Base-by-base conservation (phyloP, 35 echinoderm and acorn worm species). In the Ophiothrix spiculata region DNA sequence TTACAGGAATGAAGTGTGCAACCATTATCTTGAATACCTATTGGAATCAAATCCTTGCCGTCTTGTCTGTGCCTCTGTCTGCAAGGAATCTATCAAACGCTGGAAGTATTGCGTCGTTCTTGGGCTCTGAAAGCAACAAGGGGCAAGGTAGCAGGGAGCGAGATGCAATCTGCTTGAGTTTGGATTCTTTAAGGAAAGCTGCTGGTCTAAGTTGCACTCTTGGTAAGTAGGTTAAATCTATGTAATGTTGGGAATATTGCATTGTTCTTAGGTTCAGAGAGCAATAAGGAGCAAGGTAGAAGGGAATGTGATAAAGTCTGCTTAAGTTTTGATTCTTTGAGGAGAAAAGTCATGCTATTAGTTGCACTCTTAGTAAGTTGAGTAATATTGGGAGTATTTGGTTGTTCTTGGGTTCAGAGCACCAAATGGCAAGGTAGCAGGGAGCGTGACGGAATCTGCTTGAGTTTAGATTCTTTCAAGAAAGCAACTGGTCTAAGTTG, bases 141-240 rank as follows among this genome's bases (percentile, higher is more conserved):
- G 96, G 94, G 32, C 87, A 87, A 80, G 92, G 77, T 73, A 78
- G 77, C 35, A 75, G 87, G 77, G 92, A 94, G 39, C 38, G 87
- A 19, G 96, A 99, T 56, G 89, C 90, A 12, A 88, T 99, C 79
- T 94, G 88, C 40, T 90, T 99, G 6, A 94, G 96, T 77, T 79
- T 99, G 33, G 96, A 99, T 89, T 92, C 87, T 33, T 63, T 99
- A 1, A 39, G 96, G 28, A 94, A 94, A 77, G 96, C 96, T 37
- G 96, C 96, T 32, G 92, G 86, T 21, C 89, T 99, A 34, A 92
- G 92, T 37, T 99, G 96, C 76, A 91, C 89, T 40, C 80, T 99
- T 38, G 96, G 96, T 99, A 54, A 81, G 84, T 39, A 25, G 17
- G 45, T 54, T 54, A 11, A 75, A 21, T 56, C 38, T 81, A 25